Percentiles rank a stretch among this genome's conserved stretches.
Evolutionary conservation across 2,797 vertebrate genomes (phyloP).

Genomic region (Sebastes jordani): DNA sequence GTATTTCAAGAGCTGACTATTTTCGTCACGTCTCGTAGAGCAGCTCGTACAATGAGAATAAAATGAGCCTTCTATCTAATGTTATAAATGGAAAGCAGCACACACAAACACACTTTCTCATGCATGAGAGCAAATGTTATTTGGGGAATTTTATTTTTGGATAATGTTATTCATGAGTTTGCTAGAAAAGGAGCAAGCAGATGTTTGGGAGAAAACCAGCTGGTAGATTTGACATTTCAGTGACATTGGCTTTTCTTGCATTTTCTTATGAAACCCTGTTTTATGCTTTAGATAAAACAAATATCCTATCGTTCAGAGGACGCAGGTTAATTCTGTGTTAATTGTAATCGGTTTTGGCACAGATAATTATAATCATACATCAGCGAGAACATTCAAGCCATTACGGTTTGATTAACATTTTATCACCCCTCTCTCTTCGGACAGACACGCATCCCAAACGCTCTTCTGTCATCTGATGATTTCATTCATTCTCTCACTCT

Average conservation of each 20-base stretch:
- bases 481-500: constrained; percentile 31
- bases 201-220: neutral
- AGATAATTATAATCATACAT: constrained; percentile 13
- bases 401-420: constrained; percentile 35
- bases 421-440: constrained; percentile 20
- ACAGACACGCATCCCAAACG: constrained; percentile 5
- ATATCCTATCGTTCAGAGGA: neutral
- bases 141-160: constrained; percentile 25
- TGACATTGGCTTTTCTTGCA: neutral
- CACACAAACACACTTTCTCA: neutral
- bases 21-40: constrained; percentile 15
- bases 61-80: constrained; percentile 2
- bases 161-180: constrained; percentile 41
- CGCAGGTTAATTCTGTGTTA: constrained; percentile 3
- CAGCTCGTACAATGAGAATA: constrained; percentile 24
- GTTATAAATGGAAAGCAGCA: constrained; percentile 2
- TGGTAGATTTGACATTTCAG: constrained; percentile 4
- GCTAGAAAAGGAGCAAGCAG: constrained; percentile 5
- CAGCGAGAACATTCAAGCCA: constrained; percentile 10
- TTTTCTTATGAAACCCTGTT: neutral
- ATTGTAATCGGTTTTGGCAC: neutral
- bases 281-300: neutral
- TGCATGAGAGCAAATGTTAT: constrained; percentile 12
- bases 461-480: constrained; percentile 16
- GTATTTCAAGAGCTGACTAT: constrained; percentile 3